These are phyloP conservation scores for Chelonus formosanus DNA, from an alignment of 2,888 invertebrate genomes.

Conservation along the genomic window DNA sequence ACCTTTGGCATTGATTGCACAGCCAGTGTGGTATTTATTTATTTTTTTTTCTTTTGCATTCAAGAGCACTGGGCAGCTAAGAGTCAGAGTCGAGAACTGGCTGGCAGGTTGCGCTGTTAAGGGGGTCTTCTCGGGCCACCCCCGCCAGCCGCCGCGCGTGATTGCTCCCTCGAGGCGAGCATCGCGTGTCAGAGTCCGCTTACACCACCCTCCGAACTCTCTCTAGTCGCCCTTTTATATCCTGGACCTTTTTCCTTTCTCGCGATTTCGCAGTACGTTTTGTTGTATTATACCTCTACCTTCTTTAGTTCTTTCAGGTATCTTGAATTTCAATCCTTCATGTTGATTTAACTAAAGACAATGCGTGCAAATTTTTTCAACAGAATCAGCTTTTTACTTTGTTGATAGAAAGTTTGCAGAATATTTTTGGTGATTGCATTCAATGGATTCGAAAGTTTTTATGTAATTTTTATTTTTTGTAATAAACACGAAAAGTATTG, in stretches of 20 bases:
- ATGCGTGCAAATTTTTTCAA: not conserved
- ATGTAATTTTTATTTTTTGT: too few relatives aligned
- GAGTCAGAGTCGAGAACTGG: conserved; percentile 35
- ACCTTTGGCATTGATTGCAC: conserved; percentile 19
- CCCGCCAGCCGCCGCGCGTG: conserved; percentile 62
- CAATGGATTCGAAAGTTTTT: too few relatives aligned
- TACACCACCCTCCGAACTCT: conserved; percentile 50
- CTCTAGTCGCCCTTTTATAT: conserved; percentile 38
- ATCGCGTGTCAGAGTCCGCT: conserved; percentile 65
- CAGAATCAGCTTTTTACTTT: not conserved
- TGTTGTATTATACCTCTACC: not conserved
- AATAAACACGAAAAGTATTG: too few relatives aligned
- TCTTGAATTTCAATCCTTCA: conserved; percentile 19
- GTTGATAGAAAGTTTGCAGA: too few relatives aligned
- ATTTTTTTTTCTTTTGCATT: conserved; percentile 22
- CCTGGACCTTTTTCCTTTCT: conserved; percentile 31
- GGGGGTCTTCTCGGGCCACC: conserved; percentile 53
- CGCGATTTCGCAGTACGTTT: conserved; percentile 37
- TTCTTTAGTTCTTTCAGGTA: conserved; percentile 4
- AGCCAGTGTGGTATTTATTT: conserved; percentile 36
- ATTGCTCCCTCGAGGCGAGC: conserved; percentile 63
- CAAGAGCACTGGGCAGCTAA: conserved; percentile 24
- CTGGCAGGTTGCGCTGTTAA: conserved; percentile 32
- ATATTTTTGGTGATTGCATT: too few relatives aligned
- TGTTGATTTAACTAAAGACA: not conserved